Evolutionary conservation across 2,888 invertebrate genomes (phyloP), one percentile per base, ranked within the genome.

Genomic region (Drosophila testacea): DNA sequence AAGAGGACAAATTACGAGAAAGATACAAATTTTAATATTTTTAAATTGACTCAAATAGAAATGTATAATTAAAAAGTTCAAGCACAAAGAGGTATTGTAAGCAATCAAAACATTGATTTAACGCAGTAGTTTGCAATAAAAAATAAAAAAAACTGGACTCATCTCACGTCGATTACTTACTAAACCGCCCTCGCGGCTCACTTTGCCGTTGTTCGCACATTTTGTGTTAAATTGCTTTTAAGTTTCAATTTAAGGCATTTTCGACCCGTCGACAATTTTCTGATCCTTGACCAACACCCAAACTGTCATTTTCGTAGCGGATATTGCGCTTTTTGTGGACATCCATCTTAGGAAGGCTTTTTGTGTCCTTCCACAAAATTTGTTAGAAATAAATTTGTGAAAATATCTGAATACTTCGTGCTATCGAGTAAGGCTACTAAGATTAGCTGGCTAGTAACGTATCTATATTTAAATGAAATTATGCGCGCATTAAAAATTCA

Each of bases 401-500:
- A 27, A 3, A 44, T 44, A 22, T 22, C 28, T 6, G 30, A 9
- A 41, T 13, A 22, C 10, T 9, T 47, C 4, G 13, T 50, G 36
- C 27, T 57, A 41, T 57, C 38, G 34, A 4, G 11, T 5, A 28
- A 13, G 6, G 28, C 11, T n/a, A 16, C 11, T 38, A 36, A 13
- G 11, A n/a, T 32, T n/a, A 52, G 16, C 41, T 11, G 41, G 27
- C 4, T 44, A 2, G n/a, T n/a, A 22, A 47, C 32, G 9, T 11
- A 28, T 47, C 55, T 62, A 59, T 54, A 62, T 51, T 34, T 66
- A 59, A 62, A 64, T 51, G 5, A 28, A 51, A 41, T 54, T 66
- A 57, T 36, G 61, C 38, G 47, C 6, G 72, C 48, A 77, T 81
- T 77, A 83, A 81, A 83, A 74, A 59, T 73, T 46, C 72, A 74